These are phyloP conservation scores for Murina feae DNA, from an alignment of 2,113 vertebrate genomes.

Conservation along the genomic window DNA sequence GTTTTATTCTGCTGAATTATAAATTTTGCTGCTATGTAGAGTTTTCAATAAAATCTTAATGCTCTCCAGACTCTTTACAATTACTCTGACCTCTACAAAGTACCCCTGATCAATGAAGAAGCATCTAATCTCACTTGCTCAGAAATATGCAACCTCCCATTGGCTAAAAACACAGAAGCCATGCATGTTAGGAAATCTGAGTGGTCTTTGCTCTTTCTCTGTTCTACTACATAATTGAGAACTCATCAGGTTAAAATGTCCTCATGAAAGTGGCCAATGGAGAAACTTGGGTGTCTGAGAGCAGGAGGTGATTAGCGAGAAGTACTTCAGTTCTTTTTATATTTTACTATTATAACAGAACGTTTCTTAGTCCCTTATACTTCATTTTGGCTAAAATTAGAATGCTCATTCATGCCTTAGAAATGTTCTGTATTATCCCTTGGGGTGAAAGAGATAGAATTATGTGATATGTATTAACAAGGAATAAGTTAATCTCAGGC, in stretches of 20 bases:
- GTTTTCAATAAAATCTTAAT: neutral
- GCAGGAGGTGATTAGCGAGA: slow-evolving; percentile 51
- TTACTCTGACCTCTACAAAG: neutral
- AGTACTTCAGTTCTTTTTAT: slow-evolving; percentile 58
- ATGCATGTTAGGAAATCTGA: neutral
- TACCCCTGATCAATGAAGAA: neutral
- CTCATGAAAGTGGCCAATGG: neutral
- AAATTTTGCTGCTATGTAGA: neutral
- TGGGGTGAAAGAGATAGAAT: slow-evolving; percentile 69
- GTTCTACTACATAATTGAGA: neutral
- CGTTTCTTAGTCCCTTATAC: slow-evolving; percentile 62
- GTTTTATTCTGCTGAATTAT: neutral
- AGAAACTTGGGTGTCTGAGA: slow-evolving; percentile 53
- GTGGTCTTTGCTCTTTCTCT: neutral
- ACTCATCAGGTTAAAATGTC: neutral
- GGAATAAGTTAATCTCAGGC: slow-evolving; percentile 76
- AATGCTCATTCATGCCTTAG: slow-evolving; percentile 70
- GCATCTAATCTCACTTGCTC: neutral
- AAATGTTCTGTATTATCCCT: slow-evolving; percentile 65
- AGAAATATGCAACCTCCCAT: neutral
- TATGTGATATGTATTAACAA: slow-evolving; percentile 76
- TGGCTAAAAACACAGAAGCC: neutral
- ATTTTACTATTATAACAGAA: slow-evolving; percentile 61
- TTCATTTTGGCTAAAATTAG: slow-evolving; percentile 72
- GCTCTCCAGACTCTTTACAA: neutral